These are phyloP conservation scores for Megalopta genalis DNA, from an alignment of 1,140 invertebrate genomes.

Conservation along the genomic window DNA sequence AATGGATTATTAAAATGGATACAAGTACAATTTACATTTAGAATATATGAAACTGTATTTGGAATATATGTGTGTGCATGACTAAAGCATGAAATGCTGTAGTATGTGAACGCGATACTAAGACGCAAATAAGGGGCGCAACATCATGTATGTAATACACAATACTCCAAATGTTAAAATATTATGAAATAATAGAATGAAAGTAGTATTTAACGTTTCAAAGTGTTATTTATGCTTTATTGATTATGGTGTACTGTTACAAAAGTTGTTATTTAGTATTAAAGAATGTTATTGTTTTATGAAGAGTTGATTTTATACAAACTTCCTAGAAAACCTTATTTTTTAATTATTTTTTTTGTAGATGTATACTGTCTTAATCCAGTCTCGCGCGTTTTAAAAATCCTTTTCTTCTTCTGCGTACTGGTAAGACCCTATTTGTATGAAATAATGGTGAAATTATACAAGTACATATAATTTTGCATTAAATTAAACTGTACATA, in stretches of 20 bases:
- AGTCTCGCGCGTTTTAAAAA: conserved; percentile 27
- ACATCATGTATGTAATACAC: background rate
- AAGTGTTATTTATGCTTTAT: background rate
- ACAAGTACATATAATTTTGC: background rate
- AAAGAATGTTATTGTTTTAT: background rate
- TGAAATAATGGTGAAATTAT: background rate
- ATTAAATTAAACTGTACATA: background rate
- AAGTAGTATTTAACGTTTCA: background rate
- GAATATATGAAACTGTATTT: too few relatives aligned
- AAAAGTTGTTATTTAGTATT: conserved; percentile 25
- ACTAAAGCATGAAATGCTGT: background rate
- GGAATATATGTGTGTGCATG: background rate
- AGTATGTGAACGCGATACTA: background rate
- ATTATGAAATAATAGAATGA: background rate
- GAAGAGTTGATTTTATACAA: background rate
- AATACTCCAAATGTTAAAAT: background rate
- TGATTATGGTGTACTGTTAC: background rate
- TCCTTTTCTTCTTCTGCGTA: background rate
- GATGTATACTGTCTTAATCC: conserved; percentile 14
- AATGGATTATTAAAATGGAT: conserved; percentile 16
- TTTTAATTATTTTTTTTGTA: background rate
- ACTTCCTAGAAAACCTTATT: background rate
- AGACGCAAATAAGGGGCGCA: background rate
- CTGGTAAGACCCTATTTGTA: background rate
- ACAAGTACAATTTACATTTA: background rate